Percentiles rank a stretch among this genome's conserved stretches.
phyloP scores from a whole-genome alignment of 2,797 vertebrate genomes.

The Moxostoma hubbsi region DNA sequence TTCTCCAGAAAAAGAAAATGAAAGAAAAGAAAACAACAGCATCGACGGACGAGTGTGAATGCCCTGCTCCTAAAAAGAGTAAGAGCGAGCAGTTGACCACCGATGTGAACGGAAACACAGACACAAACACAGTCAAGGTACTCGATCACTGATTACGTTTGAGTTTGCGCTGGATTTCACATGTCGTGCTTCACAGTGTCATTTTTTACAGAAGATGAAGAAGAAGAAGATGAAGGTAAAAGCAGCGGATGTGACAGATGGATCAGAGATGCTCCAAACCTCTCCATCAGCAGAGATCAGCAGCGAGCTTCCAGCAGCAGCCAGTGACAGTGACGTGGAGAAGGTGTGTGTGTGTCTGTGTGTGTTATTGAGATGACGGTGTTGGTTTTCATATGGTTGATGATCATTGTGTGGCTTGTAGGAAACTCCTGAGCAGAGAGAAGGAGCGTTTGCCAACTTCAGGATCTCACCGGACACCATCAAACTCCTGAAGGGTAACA shows the following conservation, averaged over 20 bases:
- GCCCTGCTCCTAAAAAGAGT: slow-evolving; percentile 80
- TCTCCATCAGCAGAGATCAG: neutral
- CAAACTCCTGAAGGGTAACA: slow-evolving; percentile 87
- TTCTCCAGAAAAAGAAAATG: slow-evolving; percentile 62
- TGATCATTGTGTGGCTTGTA: slow-evolving; percentile 48
- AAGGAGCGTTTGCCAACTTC: slow-evolving; percentile 93
- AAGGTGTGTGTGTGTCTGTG: slow-evolving; percentile 49
- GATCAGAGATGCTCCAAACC: neutral
- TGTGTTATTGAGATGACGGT: neutral
- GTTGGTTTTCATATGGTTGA: neutral
- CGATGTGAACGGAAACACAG: slow-evolving; percentile 59
- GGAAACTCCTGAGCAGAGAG: slow-evolving; percentile 84
- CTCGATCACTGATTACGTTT: slow-evolving; percentile 22
- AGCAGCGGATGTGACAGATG: neutral
- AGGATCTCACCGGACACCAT: slow-evolving; percentile 86
- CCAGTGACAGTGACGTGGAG: slow-evolving; percentile 69
- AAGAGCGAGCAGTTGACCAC: slow-evolving; percentile 73
- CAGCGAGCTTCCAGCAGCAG: slow-evolving; percentile 46
- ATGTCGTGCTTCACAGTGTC: neutral
- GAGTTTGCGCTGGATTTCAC: neutral
- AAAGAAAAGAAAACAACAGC: slow-evolving; percentile 61
- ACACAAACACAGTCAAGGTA: slow-evolving; percentile 56
- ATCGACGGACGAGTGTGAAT: slow-evolving; percentile 63
- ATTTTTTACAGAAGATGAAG: neutral
- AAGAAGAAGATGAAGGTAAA: slow-evolving; percentile 55